Conservation (phyloP, 1,140 invertebrate species). For the Polypedilum pembai region DNA sequence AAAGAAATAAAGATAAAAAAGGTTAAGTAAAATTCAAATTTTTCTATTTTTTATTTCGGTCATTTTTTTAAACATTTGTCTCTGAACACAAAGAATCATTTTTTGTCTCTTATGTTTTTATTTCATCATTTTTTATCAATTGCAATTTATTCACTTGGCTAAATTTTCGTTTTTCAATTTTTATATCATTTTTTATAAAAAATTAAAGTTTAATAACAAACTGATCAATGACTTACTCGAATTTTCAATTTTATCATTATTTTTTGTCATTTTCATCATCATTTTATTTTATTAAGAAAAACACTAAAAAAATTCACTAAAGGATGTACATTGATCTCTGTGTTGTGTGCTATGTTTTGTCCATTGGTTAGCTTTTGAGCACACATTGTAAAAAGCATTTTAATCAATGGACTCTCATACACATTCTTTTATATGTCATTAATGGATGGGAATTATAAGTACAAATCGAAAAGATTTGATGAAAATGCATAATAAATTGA, state of each 20-base stretch:
- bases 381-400: not conserved
- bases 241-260: not conserved
- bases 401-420: too few species aligned
- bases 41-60: constrained; percentile 27
- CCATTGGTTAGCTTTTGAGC: not conserved
- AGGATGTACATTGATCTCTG: constrained; percentile 22
- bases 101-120: constrained; percentile 22
- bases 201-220: constrained; percentile 27
- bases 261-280: not conserved
- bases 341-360: not conserved
- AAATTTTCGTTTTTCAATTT: constrained; percentile 21
- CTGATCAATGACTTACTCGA: not conserved
- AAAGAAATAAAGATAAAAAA: not conserved
- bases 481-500: constrained; percentile 7
- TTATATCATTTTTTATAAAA: constrained; percentile 24
- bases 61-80: constrained; percentile 25
- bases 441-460: not conserved
- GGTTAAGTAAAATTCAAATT: not conserved
- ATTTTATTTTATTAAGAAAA: constrained; percentile 23
- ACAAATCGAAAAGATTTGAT: not conserved
- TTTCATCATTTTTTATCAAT: constrained; percentile 22
- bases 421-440: too few species aligned
- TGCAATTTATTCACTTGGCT: constrained; percentile 22
- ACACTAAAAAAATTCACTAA: constrained; percentile 22
- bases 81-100: constrained; percentile 25